Base-by-base conservation (phyloP, 1,140 invertebrate species). In the Eumaeus atala region DNA sequence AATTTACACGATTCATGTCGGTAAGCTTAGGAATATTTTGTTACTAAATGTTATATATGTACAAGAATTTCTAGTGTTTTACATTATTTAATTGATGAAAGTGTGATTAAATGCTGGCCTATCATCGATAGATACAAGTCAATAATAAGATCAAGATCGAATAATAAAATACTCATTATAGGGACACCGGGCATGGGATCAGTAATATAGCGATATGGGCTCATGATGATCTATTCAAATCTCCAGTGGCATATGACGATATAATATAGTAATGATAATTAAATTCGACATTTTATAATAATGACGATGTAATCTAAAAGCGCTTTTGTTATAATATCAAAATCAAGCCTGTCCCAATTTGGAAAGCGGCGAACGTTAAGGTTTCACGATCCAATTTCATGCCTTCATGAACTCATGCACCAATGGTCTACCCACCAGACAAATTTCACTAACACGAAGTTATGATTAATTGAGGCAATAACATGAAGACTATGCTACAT, bases 381-480 rank as follows among this genome's bases (percentile, higher is more conserved):
- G 76, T 74, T 78, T 72, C 68, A 63, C 71, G 67, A 81, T 75
- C 77, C 83, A 86, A 86, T 86, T 86, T 86, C 83, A 86, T 84
- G 83, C 74, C 64, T 80, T 81, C 71, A 61, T 83, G 83, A 79
- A 64, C 79, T 72, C 73, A 74, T 77, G 76, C 77, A 78, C 79
- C 77, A 79, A 77, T 85, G 72, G 77, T 68, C 70, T 71, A 70
- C n/a, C n/a, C n/a, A n/a, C 77, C 67, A 70, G 74, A 75, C 74
- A 77, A 86, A 82, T 86, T 84, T 84, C 77, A 82, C 76, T 83
- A 82, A 81, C 72, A 79, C 79, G 76, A 86, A 86, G 69, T 86
- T 86, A 86, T 86, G 83, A 84, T 86, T 84, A 84, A 86, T 84
- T 84, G 78, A 66, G 64, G 75, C 74, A 84, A 85, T 85, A 81